Conservation (phyloP, 2,113 vertebrate genomes). For the Tauraco erythrolophus region DNA sequence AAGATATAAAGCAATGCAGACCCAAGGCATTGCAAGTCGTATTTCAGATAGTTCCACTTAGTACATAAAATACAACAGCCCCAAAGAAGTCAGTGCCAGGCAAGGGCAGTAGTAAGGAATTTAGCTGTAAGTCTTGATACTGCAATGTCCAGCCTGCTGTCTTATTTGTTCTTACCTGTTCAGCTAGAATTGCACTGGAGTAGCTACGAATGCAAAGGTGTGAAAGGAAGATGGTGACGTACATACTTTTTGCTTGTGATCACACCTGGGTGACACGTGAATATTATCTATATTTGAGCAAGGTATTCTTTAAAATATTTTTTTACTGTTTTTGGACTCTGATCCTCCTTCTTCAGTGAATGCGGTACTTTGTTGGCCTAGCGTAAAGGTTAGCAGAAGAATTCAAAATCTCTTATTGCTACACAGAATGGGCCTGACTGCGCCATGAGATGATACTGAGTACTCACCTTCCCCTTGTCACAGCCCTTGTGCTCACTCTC, state of each 20-base stretch:
- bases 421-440: accelerated
- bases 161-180: not conserved
- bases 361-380: not conserved
- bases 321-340: not conserved
- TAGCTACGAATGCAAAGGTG: not conserved
- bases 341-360: not conserved
- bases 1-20: not conserved
- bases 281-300: not conserved
- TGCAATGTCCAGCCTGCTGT: not conserved
- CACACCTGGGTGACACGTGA: not conserved
- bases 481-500: not conserved
- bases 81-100: not conserved
- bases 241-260: not conserved
- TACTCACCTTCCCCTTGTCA: not conserved
- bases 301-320: not conserved
- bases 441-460: not conserved
- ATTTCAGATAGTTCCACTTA: not conserved
- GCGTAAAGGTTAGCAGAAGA: not conserved
- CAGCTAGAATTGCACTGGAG: not conserved
- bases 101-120: not conserved
- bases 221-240: not conserved
- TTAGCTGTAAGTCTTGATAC: not conserved
- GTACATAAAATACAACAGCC: not conserved
- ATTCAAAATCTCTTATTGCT: not conserved
- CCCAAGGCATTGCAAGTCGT: not conserved